Conservation (phyloP, 2,888 invertebrate species). For the Athrips mouffetella region DNA sequence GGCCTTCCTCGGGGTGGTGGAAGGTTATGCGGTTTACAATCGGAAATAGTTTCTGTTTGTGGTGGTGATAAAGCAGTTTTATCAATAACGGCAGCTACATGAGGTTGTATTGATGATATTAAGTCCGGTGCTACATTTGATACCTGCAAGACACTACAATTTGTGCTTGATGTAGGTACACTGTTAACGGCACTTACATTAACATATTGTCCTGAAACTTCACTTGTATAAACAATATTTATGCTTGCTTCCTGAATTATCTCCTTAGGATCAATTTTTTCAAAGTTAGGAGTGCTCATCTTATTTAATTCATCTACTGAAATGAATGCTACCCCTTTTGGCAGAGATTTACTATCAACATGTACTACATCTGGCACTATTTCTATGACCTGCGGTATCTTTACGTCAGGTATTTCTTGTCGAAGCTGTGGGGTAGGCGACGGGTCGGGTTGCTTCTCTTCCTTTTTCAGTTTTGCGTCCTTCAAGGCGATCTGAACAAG, state of each 20-base stretch:
- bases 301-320: conserved; percentile 68
- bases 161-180: conserved; percentile 34
- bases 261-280: conserved; percentile 68
- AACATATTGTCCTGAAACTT: conserved; percentile 57
- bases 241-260: conserved; percentile 72
- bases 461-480: conserved; percentile 66
- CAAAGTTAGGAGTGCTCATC: conserved; percentile 71
- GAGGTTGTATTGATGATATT: conserved; percentile 62
- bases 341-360: conserved; percentile 46
- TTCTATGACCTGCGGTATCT: conserved; percentile 70
- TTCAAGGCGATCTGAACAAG: conserved; percentile 69
- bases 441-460: conserved; percentile 36
- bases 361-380: conserved; percentile 60
- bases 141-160: conserved; percentile 55
- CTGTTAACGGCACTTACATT: conserved; percentile 56
- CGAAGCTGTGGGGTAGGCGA: conserved; percentile 27
- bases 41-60: conserved; percentile 25
- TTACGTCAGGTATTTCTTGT: conserved; percentile 50
- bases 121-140: conserved; percentile 64
- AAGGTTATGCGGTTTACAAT: conserved; percentile 29
- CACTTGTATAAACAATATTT: conserved; percentile 68
- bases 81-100: conserved; percentile 32
- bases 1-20: conserved; percentile 34
- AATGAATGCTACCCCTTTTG: conserved; percentile 66
- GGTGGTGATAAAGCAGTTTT: conserved; percentile 31